phyloP scores from a whole-genome alignment of 2,113 vertebrate genomes.

The Orycteropus afer region DNA sequence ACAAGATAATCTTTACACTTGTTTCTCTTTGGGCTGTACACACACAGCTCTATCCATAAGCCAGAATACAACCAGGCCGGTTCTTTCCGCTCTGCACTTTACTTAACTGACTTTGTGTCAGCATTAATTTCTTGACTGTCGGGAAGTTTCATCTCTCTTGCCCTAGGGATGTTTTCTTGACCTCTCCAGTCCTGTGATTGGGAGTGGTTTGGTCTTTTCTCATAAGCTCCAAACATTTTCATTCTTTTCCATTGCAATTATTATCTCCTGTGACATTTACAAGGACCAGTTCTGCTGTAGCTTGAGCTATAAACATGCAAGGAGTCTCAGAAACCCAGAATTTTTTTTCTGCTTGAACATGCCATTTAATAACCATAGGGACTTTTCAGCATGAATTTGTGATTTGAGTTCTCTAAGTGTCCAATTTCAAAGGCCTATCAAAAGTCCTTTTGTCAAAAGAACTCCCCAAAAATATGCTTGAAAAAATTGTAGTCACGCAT shows the following conservation, averaged over 20 bases:
- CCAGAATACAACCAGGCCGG: slow-evolving; percentile 62
- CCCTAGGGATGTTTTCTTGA: slow-evolving; percentile 80
- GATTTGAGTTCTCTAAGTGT: not conserved
- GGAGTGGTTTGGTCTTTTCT: slow-evolving; percentile 60
- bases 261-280: slow-evolving; percentile 76
- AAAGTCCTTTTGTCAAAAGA: not conserved
- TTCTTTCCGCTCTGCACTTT: slow-evolving; percentile 75
- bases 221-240: slow-evolving; percentile 69
- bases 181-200: slow-evolving; percentile 54
- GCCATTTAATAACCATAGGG: slow-evolving; percentile 25
- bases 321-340: not conserved
- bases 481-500: slow-evolving; percentile 6
- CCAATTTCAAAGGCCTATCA: not conserved
- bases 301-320: slow-evolving; percentile 49
- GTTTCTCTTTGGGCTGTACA: slow-evolving; percentile 79
- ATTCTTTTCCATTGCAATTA: slow-evolving; percentile 69
- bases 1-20: slow-evolving; percentile 83
- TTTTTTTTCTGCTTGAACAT: slow-evolving; percentile 58
- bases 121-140: slow-evolving; percentile 82
- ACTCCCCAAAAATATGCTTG: not conserved
- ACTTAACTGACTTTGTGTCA: slow-evolving; percentile 84
- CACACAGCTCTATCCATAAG: slow-evolving; percentile 81
- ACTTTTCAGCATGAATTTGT: not conserved
- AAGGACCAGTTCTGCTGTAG: not conserved
- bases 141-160: slow-evolving; percentile 73